Percentiles rank a stretch among this genome's conserved stretches.
These are phyloP conservation scores for Brenthis ino DNA, from an alignment of 2,888 invertebrate species.

Conservation along the genomic window DNA sequence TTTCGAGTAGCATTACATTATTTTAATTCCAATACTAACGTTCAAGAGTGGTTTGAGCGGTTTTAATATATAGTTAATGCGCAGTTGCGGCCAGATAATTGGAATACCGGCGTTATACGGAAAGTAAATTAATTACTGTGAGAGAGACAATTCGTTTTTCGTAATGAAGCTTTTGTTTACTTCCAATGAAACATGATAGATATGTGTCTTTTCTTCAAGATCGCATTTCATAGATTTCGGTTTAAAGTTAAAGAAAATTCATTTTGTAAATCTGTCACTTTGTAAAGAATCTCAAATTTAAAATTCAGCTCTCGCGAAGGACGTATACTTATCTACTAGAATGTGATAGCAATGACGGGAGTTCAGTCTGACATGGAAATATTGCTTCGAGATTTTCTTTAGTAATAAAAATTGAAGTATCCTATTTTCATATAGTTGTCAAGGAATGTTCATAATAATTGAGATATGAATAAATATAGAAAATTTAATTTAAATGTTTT, in stretches of 20 bases:
- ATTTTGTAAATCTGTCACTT: conserved; percentile 34
- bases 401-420: conserved; percentile 22
- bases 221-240: conserved; percentile 31
- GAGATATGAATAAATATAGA: not conserved
- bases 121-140: conserved; percentile 35
- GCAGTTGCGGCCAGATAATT: conserved; percentile 43
- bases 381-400: conserved; percentile 33
- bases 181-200: not conserved
- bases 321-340: conserved; percentile 35
- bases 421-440: conserved; percentile 11
- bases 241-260: conserved; percentile 36
- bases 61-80: conserved; percentile 42
- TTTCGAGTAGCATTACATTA: conserved; percentile 6
- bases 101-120: conserved; percentile 36
- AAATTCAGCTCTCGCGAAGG: conserved; percentile 37
- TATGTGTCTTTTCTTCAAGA: conserved; percentile 15
- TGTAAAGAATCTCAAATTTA: conserved; percentile 39
- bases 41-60: conserved; percentile 36
- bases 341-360: conserved; percentile 36
- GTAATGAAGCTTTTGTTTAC: not conserved
- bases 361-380: conserved; percentile 35
- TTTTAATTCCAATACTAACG: conserved; percentile 36
- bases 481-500: too few relatives aligned
- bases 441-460: conserved; percentile 6
- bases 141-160: conserved; percentile 18